Evolutionary conservation across 2,888 invertebrate species (phyloP), one percentile per base, ranked within the genome.

Genomic region (Hofmannophila pseudospretella): DNA sequence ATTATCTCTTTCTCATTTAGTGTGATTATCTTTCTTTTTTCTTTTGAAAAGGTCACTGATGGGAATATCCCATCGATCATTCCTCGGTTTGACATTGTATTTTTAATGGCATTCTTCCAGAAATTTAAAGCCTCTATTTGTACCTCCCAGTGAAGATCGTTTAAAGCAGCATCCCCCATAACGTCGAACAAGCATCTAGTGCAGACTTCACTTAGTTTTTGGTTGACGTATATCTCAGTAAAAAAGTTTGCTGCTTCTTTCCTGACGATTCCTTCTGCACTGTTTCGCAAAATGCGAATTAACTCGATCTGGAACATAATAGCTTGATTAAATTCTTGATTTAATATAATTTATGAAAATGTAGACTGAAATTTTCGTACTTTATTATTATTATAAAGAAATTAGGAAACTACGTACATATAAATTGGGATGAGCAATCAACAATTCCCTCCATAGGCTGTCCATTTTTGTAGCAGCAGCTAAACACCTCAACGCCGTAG

Each of bases 71-170:
- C 92, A 56, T 94, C 93, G 9, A 93, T 89, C 91, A 93, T 92
- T 25, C 93, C 93, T 66, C 58, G 51, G 25, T 67, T 38, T 2
- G 49, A 44, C 1, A 68, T 11, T n/a, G 90, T 89, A 2, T 84
- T 87, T 13, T 82, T 75, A 26, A 93, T 89, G 9, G 90, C 89
- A 31, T 87, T 72, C 31, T 87, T 79, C 93, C 93, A 94, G 51
- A 91, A 94, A 32, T 79, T 64, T 1, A 94, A 55, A 0, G 92
- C 90, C 34, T 88, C 90, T 1, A 90, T 69, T 67, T 93, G 92
- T 0, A 93, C 93, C 68, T 94, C 93, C 92, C 93, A 93, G 54
- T 93, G 90, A 8, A 93, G 72, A 69, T 94, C 94, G 8, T 87
- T 77, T 0, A 90, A 78, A 0, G 90, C 89, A 0, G 91, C 90